Percentiles rank a stretch among this genome's conserved stretches.
Conservation (phyloP, 1,140 invertebrate genomes). For the Drosophila miranda region DNA sequence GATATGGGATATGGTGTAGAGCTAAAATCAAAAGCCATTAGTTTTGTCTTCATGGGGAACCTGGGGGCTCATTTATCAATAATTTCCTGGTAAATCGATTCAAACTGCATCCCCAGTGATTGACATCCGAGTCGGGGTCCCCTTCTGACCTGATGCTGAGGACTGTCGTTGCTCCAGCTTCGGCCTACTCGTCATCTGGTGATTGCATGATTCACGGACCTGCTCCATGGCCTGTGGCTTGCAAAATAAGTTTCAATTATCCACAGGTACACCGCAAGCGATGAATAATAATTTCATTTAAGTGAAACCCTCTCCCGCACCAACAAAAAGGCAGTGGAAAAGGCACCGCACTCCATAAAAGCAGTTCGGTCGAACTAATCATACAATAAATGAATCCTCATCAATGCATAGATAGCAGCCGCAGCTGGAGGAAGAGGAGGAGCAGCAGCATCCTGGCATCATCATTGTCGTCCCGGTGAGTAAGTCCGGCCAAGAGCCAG, state of each 20-base stretch:
- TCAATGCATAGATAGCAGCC: slow-evolving; percentile 70
- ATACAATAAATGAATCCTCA: slow-evolving; percentile 78
- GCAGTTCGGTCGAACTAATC: slow-evolving; percentile 65
- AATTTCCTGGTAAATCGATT: slow-evolving; percentile 62
- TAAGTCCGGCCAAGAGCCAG: slow-evolving; percentile 46
- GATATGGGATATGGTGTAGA: slow-evolving; percentile 3
- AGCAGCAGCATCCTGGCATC: slow-evolving; percentile 25
- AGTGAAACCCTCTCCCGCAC: slow-evolving; percentile 17
- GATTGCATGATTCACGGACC: not conserved
- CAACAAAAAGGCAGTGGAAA: slow-evolving; percentile 3
- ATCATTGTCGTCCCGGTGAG: slow-evolving; percentile 51
- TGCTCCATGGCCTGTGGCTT: slow-evolving; percentile 24
- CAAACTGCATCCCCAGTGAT: slow-evolving; percentile 67
- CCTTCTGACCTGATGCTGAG: slow-evolving; percentile 53
- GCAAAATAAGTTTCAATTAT: slow-evolving; percentile 75
- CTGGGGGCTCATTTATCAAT: slow-evolving; percentile 53
- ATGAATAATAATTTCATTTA: slow-evolving; percentile 52
- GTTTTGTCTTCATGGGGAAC: slow-evolving; percentile 17
- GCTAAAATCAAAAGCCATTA: slow-evolving; percentile 17
- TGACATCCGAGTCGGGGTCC: slow-evolving; percentile 54
- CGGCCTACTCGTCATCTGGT: slow-evolving; percentile 28
- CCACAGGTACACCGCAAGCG: slow-evolving; percentile 32
- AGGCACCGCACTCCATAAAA: slow-evolving; percentile 53
- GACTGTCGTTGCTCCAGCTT: slow-evolving; percentile 16
- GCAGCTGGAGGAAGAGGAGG: slow-evolving; percentile 6